Percentiles rank a stretch among this genome's conserved stretches.
Evolutionary conservation across 2,113 vertebrate genomes (phyloP).

Genomic region (Zosterops pallidus): DNA sequence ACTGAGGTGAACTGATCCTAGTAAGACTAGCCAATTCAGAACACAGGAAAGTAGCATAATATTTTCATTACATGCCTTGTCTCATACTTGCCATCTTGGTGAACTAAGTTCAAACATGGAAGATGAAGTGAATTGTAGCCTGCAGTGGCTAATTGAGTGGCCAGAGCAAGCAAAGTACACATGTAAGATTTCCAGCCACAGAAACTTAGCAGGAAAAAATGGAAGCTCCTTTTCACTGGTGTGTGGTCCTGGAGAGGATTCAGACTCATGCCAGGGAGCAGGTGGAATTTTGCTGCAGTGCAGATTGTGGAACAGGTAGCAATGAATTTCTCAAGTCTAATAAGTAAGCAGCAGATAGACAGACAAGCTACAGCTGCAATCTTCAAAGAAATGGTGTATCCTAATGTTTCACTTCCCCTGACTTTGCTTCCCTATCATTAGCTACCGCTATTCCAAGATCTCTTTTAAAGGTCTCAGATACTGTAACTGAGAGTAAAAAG

Average conservation of each 20-base stretch:
- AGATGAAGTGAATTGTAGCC: background rate
- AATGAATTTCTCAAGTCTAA: background rate
- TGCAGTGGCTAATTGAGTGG: background rate
- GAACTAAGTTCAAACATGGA: background rate
- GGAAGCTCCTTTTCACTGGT: background rate
- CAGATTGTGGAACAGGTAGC: background rate
- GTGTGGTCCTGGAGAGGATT: background rate
- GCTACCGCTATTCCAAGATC: background rate
- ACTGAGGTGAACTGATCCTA: background rate
- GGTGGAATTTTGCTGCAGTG: background rate
- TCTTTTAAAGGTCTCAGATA: background rate
- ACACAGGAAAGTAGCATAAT: background rate
- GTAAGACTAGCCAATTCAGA: background rate
- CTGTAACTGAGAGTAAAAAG: background rate
- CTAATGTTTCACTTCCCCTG: background rate
- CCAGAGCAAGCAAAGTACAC: background rate
- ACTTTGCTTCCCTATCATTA: background rate
- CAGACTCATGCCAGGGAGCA: background rate
- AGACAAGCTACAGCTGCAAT: background rate
- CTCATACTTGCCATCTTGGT: background rate
- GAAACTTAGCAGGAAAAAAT: background rate
- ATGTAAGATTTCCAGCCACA: background rate
- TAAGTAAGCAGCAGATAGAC: background rate
- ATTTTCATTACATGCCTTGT: background rate
- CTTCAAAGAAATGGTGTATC: background rate